Evolutionary conservation across 2,113 vertebrate species (phyloP), one percentile per base, ranked within the genome.

Genomic region (Geothlypis trichas): DNA sequence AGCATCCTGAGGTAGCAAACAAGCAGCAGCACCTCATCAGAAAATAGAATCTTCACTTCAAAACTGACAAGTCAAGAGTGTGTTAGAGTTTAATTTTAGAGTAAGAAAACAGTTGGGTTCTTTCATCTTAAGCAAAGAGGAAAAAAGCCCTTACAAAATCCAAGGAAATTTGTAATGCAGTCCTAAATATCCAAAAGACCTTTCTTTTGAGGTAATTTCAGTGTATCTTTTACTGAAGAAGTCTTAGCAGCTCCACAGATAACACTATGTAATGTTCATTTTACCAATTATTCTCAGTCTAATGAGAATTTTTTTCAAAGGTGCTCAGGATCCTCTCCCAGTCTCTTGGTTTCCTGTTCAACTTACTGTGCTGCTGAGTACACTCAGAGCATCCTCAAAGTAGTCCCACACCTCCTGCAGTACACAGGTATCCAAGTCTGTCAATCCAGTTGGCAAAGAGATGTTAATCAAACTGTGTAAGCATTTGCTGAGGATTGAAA

Each of bases 401-500:
- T 98, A 98, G 82, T 77, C 94, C 98, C 98, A 98, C 54, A 97
- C 96, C 96, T 99, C 99, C 93, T 98, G 97, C 52, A 99, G 97
- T 33, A 98, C 96, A 81, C 81, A 98, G 54, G 97, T 89, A 72
- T 98, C 98, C 96, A 98, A 72, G 92, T 98, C 98, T 16, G 96
- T 97, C 66, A 98, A 67, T 30, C 98, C 98, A 5, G 95, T 97
- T 1, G 99, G 98, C 89, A 99, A 95, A 58, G 98, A 98, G 95
- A 99, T 97, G 89, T 98, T 97, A 96, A 99, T 98, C 97, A 99
- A 98, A 91, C 96, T 99, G 93, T 98, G 99, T 15, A 99, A 75
- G 71, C 98, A 99, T 95, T 98, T 98, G 96, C 99, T 99, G 95
- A 87, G 68, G 89, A 96, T 67, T n/a, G 96, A 90, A 92, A 91